Evolutionary conservation across 2,797 vertebrate species (phyloP).

Genomic region (Microctenopoma lineatum): DNA sequence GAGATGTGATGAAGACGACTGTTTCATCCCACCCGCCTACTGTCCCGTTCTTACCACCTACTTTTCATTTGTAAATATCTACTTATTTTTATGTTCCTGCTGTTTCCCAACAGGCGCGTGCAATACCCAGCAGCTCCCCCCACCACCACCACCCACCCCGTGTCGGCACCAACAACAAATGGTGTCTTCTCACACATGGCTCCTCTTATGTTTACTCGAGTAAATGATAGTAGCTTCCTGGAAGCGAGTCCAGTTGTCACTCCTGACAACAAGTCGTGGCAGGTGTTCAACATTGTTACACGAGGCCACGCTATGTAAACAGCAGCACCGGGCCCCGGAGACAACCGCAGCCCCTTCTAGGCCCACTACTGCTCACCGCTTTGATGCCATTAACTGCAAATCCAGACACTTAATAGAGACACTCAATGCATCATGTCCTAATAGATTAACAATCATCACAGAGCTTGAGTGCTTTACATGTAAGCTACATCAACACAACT

Average conservation of each 20-base stretch:
- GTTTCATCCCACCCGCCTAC: no score
- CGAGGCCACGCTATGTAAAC: slow-evolving; percentile 47
- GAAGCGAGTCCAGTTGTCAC: slow-evolving; percentile 13
- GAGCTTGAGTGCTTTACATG: background rate
- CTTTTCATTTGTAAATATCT: no score
- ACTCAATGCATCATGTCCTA: background rate
- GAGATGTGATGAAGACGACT: slow-evolving; percentile 39
- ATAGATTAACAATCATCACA: background rate
- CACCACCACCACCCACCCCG: slow-evolving; percentile 1
- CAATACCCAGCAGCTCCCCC: slow-evolving; percentile 30
- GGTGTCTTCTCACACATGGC: slow-evolving; percentile 49
- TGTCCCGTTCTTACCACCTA: no score
- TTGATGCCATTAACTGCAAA: slow-evolving; percentile 7
- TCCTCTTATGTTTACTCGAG: slow-evolving; percentile 29
- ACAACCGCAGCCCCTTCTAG: slow-evolving; percentile 52
- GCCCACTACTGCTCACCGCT: slow-evolving; percentile 43
- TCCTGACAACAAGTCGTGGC: slow-evolving; percentile 45
- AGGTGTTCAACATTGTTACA: slow-evolving; percentile 63
- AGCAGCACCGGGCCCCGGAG: slow-evolving; percentile 7
- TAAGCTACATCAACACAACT: background rate
- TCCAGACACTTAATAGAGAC: slow-evolving; percentile 5
- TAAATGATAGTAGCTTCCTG: slow-evolving; percentile 22
- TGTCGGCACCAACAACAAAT: slow-evolving; percentile 54
- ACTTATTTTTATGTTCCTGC: no score
- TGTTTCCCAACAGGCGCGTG: slow-evolving; percentile 19